phyloP scores from a whole-genome alignment of 2,797 vertebrate genomes.

The Poeciliopsis gracilis region DNA sequence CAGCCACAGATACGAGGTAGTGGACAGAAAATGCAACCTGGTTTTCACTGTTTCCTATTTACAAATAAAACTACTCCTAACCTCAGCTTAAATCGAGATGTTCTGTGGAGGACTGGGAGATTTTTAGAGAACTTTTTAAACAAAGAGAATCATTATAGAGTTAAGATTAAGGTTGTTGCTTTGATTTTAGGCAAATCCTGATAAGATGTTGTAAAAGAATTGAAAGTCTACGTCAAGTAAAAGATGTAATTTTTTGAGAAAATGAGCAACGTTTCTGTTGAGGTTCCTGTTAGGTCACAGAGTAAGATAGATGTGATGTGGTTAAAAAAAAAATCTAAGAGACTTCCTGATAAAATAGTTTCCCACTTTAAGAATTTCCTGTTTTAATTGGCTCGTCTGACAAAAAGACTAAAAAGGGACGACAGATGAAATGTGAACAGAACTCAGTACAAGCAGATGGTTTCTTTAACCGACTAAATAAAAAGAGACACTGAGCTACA shows the following conservation, averaged over 20 bases:
- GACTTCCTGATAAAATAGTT: constrained; percentile 32
- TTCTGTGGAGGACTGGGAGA: not conserved
- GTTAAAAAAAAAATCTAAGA: constrained; percentile 21
- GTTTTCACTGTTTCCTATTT: not conserved
- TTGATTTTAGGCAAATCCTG: not conserved
- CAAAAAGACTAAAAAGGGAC: constrained; percentile 37
- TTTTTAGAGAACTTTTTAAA: not conserved
- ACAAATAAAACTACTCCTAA: not conserved
- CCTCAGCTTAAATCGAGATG: not conserved
- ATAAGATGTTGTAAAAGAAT: not conserved
- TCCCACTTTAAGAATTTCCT: constrained; percentile 23
- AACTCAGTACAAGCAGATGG: constrained; percentile 36
- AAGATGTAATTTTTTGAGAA: not conserved
- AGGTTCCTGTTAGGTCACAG: constrained; percentile 5
- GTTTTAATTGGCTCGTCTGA: constrained; percentile 49
- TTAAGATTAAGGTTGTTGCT: not conserved
- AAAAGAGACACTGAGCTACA: constrained; percentile 62
- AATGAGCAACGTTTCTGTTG: not conserved
- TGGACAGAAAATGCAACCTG: not conserved
- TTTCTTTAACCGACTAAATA: constrained; percentile 29
- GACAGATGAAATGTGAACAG: constrained; percentile 64
- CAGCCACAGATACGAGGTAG: not conserved
- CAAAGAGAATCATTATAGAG: not conserved
- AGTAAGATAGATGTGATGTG: constrained; percentile 9
- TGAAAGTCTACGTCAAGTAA: not conserved